Evolutionary conservation across 2,113 vertebrate genomes (phyloP), one percentile per base, ranked within the genome.

Genomic region (Corythoichthys intestinalis): DNA sequence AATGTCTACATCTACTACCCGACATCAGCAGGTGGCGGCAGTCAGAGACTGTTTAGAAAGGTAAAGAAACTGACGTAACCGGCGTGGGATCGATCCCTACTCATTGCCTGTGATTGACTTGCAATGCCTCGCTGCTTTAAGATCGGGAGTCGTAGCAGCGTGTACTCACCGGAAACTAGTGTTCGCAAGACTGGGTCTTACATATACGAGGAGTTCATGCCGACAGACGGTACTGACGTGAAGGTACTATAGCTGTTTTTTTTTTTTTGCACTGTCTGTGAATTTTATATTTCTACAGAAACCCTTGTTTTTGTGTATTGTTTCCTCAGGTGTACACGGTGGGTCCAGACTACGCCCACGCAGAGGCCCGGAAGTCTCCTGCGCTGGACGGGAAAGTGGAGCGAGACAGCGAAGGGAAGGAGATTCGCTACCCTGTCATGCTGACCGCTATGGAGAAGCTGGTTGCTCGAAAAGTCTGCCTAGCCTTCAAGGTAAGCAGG

Each of bases 131-230:
- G 41, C 4, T 67, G 10, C 12, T 91, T 10, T 87, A 98, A 99
- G 97, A 98, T 99, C 7, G 97, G 97, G 70, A 99, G 97, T 82
- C 94, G 97, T 8, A 99, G 97, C 85, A 99, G 97, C 0, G 97
- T 99, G 41, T 99, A 99, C 76, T 99, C 97, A 9, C 94, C 97
- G 2, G 97, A 99, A 83, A 99, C 93, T 92, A 94, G 88, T 0
- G 95, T 99, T 38, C 91, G 96, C 47, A 98, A 99, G 90, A 99
- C 97, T 0, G 97, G 97, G 14, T 97, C 96, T 0, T 99, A 99
- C 81, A 98, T 99, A 76, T 99, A 99, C 6, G 97, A 99, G 83
- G 96, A 99, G 80, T 99, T 99, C 85, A 99, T 99, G 97, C 95
- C 97, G 6, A 99, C 97, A 0, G 97, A 99, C 69, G 97, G 97